Evolutionary conservation across 2,113 vertebrate genomes (phyloP).

Genomic region (Myotis yumanensis): DNA sequence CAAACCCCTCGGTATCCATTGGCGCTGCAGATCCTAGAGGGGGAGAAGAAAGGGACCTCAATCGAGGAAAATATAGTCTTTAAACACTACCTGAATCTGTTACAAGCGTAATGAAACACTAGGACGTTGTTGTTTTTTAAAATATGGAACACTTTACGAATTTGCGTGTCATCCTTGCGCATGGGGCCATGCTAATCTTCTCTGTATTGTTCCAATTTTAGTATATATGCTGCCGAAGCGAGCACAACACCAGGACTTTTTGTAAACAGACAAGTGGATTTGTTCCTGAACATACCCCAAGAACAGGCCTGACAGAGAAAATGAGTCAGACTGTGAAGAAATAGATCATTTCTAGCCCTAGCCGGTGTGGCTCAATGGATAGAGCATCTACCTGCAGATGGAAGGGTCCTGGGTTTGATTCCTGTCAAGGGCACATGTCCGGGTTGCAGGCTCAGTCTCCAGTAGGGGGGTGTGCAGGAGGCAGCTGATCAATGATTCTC

Average conservation of each 20-base stretch:
- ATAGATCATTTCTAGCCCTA: constrained; percentile 36
- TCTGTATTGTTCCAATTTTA: no score
- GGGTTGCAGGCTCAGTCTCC: no score
- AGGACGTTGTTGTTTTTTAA: constrained; percentile 32
- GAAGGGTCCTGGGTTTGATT: no score
- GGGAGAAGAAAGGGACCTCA: constrained; percentile 27
- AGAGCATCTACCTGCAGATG: no score
- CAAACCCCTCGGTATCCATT: constrained; percentile 97
- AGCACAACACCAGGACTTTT: constrained; percentile 45
- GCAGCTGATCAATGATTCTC: no score
- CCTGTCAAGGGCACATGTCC: no score
- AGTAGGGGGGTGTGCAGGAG: no score
- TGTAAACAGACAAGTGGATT: constrained; percentile 57
- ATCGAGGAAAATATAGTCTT: background rate
- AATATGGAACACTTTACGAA: no score
- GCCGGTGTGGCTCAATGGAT: no score
- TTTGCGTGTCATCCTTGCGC: no score
- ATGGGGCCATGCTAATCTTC: no score
- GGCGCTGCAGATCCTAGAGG: constrained; percentile 28
- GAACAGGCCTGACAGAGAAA: constrained; percentile 64
- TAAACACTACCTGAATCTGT: background rate
- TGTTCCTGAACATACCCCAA: constrained; percentile 66
- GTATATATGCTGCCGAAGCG: no score
- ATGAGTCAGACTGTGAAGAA: constrained; percentile 59
- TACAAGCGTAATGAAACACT: constrained; percentile 20